A percentile compares a stretch with the other conserved stretches of the same genome.
phyloP scores from a whole-genome alignment of 1,140 invertebrate genomes.

The Drosophila burlai region DNA sequence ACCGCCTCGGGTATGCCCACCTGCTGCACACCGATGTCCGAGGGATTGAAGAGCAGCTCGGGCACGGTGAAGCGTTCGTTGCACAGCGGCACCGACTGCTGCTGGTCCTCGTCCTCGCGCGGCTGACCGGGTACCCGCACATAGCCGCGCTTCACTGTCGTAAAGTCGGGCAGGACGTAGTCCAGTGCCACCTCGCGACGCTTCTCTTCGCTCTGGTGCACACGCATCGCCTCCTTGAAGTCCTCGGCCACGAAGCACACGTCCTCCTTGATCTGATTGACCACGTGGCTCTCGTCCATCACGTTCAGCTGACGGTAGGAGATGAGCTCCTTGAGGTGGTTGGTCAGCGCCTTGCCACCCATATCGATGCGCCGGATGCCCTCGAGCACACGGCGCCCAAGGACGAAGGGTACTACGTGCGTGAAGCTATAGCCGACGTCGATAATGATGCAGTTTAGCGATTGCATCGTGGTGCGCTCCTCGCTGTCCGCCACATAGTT shows the following conservation, averaged over 20 bases:
- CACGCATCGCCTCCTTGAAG: conserved; percentile 94
- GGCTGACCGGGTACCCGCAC: conserved; percentile 84
- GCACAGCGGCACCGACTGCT: conserved; percentile 94
- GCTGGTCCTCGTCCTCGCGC: conserved; percentile 77
- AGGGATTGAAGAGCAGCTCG: conserved; percentile 97
- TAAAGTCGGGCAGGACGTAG: conserved; percentile 98
- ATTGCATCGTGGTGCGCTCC: conserved; percentile 73
- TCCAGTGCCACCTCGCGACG: conserved; percentile 92
- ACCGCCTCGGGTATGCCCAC: conserved; percentile 97
- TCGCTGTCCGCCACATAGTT: conserved; percentile 87
- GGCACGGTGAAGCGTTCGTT: conserved; percentile 97
- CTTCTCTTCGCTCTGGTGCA: conserved; percentile 88
- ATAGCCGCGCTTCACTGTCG: conserved; percentile 93
- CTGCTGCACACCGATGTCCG: conserved; percentile 95
- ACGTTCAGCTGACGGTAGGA: conserved; percentile 97
- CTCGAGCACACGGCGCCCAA: conserved; percentile 93
- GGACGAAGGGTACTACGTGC: conserved; percentile 97
- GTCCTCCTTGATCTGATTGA: conserved; percentile 99
- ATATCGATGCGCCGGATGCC: conserved; percentile 95
- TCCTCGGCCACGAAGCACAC: conserved; percentile 96
- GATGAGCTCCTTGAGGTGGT: conserved; percentile 99
- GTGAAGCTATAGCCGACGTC: conserved; percentile 98
- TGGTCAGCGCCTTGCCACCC: conserved; percentile 98
- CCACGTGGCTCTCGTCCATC: conserved; percentile 99
- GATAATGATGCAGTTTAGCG: conserved; percentile 93